Evolutionary conservation across 2,113 vertebrate genomes (phyloP).

Genomic region (Agelaius tricolor): DNA sequence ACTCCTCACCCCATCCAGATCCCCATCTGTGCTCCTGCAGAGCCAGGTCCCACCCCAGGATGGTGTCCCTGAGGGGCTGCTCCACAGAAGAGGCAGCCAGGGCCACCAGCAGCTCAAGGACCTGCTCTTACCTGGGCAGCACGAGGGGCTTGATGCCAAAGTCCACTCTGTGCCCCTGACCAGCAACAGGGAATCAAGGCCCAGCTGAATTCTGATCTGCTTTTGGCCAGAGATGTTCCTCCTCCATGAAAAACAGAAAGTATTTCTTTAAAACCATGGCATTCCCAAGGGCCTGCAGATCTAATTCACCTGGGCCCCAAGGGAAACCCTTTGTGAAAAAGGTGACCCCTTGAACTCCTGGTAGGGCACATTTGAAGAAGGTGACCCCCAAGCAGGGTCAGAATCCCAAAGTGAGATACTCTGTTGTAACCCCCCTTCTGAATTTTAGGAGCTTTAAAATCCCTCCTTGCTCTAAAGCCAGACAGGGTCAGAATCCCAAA

Average conservation of each 20-base stretch:
- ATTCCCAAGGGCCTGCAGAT: not conserved
- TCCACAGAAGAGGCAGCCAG: not conserved
- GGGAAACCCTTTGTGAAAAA: not conserved
- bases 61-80: not conserved
- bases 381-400: not conserved
- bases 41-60: not conserved
- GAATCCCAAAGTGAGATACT: not conserved
- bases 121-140: not conserved
- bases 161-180: not conserved
- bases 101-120: not conserved
- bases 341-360: not conserved
- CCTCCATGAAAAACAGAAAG: not conserved
- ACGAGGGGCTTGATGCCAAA: not conserved
- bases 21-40: not conserved
- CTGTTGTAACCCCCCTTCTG: not conserved
- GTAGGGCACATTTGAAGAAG: fast-evolving
- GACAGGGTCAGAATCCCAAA: not conserved
- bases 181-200: not conserved
- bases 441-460: not conserved
- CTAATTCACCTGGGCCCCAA: not conserved
- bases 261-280: not conserved
- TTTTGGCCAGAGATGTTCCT: not conserved
- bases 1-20: not conserved
- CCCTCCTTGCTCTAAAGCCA: not conserved
- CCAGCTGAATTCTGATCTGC: not conserved